A percentile compares a stretch with the other conserved stretches of the same genome.
Conservation (phyloP, 1,140 invertebrate genomes). For the Rhopalosiphum maidis region DNA sequence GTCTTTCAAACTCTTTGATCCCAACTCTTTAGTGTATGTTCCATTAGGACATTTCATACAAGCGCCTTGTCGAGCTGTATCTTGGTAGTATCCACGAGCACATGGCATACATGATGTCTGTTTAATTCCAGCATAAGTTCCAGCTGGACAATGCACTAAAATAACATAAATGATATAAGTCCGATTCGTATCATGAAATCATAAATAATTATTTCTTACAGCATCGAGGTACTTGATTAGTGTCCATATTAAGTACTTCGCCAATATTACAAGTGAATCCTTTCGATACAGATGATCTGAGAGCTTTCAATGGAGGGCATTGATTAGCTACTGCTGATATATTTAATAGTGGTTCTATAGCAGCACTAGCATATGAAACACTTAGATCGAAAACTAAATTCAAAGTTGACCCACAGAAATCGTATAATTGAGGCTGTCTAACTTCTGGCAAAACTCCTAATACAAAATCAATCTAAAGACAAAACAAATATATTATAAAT, state of each 20-base stretch:
- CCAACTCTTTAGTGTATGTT: slow-evolving; percentile 89
- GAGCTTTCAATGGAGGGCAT: slow-evolving; percentile 86
- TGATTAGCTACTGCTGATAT: slow-evolving; percentile 88
- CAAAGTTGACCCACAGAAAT: slow-evolving; percentile 91
- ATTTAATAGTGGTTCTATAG: slow-evolving; percentile 88
- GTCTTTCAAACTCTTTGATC: slow-evolving; percentile 78
- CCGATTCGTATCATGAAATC: neutral
- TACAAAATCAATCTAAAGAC: slow-evolving; percentile 58
- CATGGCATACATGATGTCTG: slow-evolving; percentile 89
- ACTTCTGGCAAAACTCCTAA: slow-evolving; percentile 77
- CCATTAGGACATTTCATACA: slow-evolving; percentile 88
- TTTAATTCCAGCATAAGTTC: slow-evolving; percentile 88
- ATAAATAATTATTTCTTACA: slow-evolving; percentile 69
- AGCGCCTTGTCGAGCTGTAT: slow-evolving; percentile 84
- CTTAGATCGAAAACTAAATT: slow-evolving; percentile 93
- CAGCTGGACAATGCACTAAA: slow-evolving; percentile 92
- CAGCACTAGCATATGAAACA: slow-evolving; percentile 88
- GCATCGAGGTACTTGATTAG: slow-evolving; percentile 89
- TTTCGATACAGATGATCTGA: slow-evolving; percentile 81
- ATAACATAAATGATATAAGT: slow-evolving; percentile 59
- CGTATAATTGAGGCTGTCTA: slow-evolving; percentile 87
- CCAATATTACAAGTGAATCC: slow-evolving; percentile 93
- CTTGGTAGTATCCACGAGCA: slow-evolving; percentile 89
- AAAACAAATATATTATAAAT: neutral
- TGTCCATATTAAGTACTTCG: slow-evolving; percentile 85